A percentile compares a stretch with the other conserved stretches of the same genome.
Evolutionary conservation across 2,797 vertebrate species (phyloP).

Genomic region (Orientallactaga sibirica): DNA sequence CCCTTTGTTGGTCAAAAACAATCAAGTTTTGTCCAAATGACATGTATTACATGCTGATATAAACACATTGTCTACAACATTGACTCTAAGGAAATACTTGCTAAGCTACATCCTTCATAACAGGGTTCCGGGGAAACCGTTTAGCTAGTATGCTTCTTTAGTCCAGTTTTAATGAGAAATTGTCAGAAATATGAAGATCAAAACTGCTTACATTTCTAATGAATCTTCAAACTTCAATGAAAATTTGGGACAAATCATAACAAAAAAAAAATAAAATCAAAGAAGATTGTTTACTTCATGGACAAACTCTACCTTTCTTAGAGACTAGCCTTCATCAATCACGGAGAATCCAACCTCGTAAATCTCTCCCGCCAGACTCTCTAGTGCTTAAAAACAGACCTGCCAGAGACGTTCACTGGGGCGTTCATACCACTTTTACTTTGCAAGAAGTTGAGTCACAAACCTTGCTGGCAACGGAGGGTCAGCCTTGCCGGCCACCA

Average conservation of each 20-base stretch:
- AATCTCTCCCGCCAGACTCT: constrained; percentile 1
- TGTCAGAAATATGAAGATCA: constrained; percentile 4
- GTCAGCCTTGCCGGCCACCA: constrained; percentile 98
- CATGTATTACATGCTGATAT: background rate
- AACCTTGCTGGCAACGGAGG: constrained; percentile 98
- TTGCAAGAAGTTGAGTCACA: constrained; percentile 65
- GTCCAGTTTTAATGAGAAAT: background rate
- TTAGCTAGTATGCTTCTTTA: background rate
- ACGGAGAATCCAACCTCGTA: background rate
- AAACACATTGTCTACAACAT: background rate
- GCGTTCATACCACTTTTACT: background rate
- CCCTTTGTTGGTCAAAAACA: constrained; percentile 36
- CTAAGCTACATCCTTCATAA: background rate
- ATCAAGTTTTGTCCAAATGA: constrained; percentile 34
- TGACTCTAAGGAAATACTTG: background rate
- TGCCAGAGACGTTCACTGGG: background rate
- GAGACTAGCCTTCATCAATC: background rate
- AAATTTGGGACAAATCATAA: background rate
- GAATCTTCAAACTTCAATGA: background rate
- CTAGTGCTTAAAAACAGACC: background rate
- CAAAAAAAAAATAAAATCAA: background rate
- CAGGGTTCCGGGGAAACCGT: background rate
- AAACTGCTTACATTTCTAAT: background rate
- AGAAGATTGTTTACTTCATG: background rate
- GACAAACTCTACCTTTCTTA: background rate